phyloP scores from a whole-genome alignment of 2,797 vertebrate genomes.

The Emys orbicularis region DNA sequence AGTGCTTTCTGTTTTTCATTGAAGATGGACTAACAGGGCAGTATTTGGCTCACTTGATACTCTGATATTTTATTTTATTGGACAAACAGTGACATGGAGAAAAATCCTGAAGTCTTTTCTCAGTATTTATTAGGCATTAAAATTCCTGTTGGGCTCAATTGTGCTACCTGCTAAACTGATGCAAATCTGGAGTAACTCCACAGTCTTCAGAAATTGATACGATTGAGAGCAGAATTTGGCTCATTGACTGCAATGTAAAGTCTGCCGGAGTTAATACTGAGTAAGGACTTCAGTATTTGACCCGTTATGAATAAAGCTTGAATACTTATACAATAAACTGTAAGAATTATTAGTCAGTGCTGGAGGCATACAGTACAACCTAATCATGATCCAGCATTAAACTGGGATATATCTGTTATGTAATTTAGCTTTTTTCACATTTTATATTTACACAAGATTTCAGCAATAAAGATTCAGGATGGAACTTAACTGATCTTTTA shows the following conservation, averaged over 20 bases:
- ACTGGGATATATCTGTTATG: not conserved
- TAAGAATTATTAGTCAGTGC: not conserved
- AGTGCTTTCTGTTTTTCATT: not conserved
- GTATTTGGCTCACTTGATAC: not conserved
- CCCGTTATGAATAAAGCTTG: not conserved
- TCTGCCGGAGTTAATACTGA: not conserved
- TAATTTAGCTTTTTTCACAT: not conserved
- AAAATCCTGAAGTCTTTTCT: not conserved
- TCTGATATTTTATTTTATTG: not conserved
- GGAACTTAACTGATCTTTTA: not conserved
- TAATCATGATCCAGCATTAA: not conserved
- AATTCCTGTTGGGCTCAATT: not conserved
- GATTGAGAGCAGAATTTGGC: not conserved
- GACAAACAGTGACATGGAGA: not conserved
- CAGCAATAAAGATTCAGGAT: not conserved
- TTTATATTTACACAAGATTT: not conserved
- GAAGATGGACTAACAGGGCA: not conserved
- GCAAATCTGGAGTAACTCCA: not conserved
- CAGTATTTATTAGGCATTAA: not conserved
- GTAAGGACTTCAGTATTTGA: not conserved
- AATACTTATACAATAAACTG: not conserved
- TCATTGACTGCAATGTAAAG: not conserved
- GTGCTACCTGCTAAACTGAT: not conserved
- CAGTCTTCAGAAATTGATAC: not conserved
- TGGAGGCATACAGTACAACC: not conserved